Evolutionary conservation across 2,113 vertebrate species (phyloP).

Genomic region (Amphilophus citrinellus): DNA sequence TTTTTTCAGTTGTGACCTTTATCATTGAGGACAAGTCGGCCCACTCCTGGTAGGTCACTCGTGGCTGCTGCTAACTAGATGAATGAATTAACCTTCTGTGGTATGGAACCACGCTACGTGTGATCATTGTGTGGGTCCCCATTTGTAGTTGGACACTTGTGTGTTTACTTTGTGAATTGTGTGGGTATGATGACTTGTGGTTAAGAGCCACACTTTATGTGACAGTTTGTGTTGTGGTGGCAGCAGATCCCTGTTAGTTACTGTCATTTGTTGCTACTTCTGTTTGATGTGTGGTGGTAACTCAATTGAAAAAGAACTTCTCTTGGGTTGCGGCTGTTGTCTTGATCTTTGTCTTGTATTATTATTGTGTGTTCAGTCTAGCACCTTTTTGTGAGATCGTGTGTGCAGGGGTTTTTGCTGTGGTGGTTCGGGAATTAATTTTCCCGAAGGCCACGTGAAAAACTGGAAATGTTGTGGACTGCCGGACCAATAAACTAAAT

Average conservation of each 20-base stretch:
- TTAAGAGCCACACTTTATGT: neutral
- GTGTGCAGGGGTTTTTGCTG: neutral
- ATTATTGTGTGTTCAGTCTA: neutral
- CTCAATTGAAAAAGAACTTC: too few species aligned
- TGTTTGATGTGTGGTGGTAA: neutral
- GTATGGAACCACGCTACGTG: neutral
- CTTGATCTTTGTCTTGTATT: neutral
- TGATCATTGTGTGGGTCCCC: neutral
- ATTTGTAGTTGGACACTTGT: neutral
- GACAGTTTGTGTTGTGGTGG: neutral
- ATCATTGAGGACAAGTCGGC: too few species aligned
- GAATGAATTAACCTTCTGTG: neutral
- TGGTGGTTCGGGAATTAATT: neutral
- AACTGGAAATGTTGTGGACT: neutral
- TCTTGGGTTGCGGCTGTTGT: neutral
- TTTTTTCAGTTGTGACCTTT: neutral
- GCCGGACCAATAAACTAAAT: neutral
- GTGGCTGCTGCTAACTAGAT: neutral
- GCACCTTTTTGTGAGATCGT: neutral
- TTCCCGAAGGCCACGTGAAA: neutral
- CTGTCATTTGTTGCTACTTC: neutral
- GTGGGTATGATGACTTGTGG: neutral
- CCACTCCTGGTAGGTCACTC: neutral
- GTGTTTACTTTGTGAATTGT: neutral
- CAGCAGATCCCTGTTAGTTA: neutral